Base-by-base conservation (phyloP, 2,888 invertebrate species). In the Cacoxenus indagator region DNA sequence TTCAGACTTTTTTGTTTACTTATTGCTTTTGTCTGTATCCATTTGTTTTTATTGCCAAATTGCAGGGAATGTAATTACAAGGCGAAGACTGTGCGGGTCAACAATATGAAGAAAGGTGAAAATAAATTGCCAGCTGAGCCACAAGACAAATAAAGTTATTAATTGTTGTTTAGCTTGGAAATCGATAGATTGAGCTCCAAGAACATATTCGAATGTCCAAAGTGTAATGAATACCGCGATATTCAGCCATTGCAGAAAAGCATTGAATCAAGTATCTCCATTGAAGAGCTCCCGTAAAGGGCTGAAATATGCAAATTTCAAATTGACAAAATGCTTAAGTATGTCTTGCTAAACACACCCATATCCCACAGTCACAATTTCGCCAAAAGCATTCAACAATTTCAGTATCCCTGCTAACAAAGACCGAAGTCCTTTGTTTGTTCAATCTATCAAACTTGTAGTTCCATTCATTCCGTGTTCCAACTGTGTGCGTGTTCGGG, bases 51-150 rank as follows among this genome's bases (percentile, higher is more conserved):
- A 51, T 51, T 51, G 80, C 83, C 80, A 76, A 80, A 80, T 80
- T 80, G 83, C 80, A 83, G 73, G 70, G 68, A 73, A 77, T 72
- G 75, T 73, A 78, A 76, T 62, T 43, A 62, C 45, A 62, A 45
- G 54, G 22, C 70, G 74, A 73, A 78, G 72, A 73, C n/a, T n/a
- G n/a, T n/a, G n/a, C n/a, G n/a, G n/a, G 76, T 74, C 73, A 75
- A 68, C 71, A 73, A 55, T n/a, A 29, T 45, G 29, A 54, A 64
- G 62, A 67, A 31, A 24, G 11, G 43, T n/a, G 22, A 62, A 37
- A 62, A 1, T 14, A 37, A 37, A 37, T 9, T 5, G 11, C 24
- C 45, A 45, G 61, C 61, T 43, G 45, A 43, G 61, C 3, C 24
- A 29, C 24, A 22, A 62, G 19, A 43, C 31, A 62, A 62, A 62